Evolutionary conservation across 2,797 vertebrate genomes (phyloP), one percentile per base, ranked within the genome.

Genomic region (Iguana delicatissima): DNA sequence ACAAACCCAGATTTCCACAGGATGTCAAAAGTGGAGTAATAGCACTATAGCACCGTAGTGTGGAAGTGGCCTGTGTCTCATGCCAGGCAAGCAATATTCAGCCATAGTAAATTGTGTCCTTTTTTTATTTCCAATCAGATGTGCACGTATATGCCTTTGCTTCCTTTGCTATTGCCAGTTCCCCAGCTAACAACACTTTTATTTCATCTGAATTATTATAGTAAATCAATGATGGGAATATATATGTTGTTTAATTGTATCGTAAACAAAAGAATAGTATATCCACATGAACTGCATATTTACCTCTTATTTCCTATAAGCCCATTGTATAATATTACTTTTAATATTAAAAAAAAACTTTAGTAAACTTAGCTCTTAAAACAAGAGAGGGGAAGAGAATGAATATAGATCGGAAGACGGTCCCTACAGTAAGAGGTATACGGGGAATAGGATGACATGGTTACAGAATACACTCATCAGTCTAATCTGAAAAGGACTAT

Each of bases 401-500:
- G 92, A 69, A 69, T 69, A 12, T 69, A 10, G 52, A 92, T 64
- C 82, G 59, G 57, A 93, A 94, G 62, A 93, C 90, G 92, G 92
- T 83, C 52, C 42, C 2, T 77, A 88, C 64, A 95, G 89, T 92
- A 95, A 84, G 32, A 91, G 89, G 52, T 94, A 93, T 77, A 95
- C 96, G 96, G 95, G 46, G 42, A 79, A 94, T 92, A 90, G 81
- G 1, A 62, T 93, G 95, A 95, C 93, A 94, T 90, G 55, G 93
- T 89, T 88, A 55, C 93, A 93, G 93, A 79, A 42, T 92, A 91
- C 88, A 93, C 96, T 94, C 93, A 93, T 88, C 91, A 92, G 91
- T 80, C 92, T 95, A 95, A 95, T 95, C 93, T 96, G 93, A 96
- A 96, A 96, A 95, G 96, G 94, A 62, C 93, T 85, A 93, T 97